Conservation (phyloP, 2,797 vertebrate species). For the Xenopus petersii region DNA sequence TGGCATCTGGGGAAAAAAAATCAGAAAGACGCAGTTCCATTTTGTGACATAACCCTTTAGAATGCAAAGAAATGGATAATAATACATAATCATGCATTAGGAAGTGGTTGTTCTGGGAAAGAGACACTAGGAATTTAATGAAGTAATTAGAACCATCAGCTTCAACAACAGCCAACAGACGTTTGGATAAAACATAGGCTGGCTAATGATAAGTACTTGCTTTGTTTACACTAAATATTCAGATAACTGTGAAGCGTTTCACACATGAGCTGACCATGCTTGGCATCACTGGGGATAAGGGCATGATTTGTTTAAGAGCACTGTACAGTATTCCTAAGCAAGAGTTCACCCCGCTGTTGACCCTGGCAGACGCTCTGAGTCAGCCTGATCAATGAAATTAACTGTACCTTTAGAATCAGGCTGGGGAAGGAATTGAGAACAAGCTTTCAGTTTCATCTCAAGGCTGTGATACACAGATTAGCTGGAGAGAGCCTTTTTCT, state of each 20-base stretch:
- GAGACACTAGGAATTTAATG: slow-evolving; percentile 33
- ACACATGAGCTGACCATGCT: slow-evolving; percentile 55
- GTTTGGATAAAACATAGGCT: slow-evolving; percentile 49
- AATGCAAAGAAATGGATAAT: neutral
- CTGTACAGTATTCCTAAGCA: slow-evolving; percentile 67
- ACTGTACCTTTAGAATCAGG: slow-evolving; percentile 74
- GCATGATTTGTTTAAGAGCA: slow-evolving; percentile 61
- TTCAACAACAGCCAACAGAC: slow-evolving; percentile 69
- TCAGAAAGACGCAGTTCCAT: too few species aligned
- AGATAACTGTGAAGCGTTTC: slow-evolving; percentile 60
- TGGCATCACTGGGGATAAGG: slow-evolving; percentile 18
- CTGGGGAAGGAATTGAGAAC: slow-evolving; percentile 68
- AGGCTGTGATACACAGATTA: slow-evolving; percentile 79
- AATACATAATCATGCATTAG: neutral
- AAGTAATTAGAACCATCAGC: slow-evolving; percentile 60
- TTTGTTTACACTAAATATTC: slow-evolving; percentile 63
- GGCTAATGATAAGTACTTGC: slow-evolving; percentile 58
- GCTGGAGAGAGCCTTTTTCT: slow-evolving; percentile 78
- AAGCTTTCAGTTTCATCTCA: slow-evolving; percentile 67
- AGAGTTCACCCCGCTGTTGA: slow-evolving; percentile 77
- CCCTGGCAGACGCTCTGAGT: slow-evolving; percentile 71
- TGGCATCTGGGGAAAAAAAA: too few species aligned
- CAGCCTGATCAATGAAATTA: slow-evolving; percentile 83
- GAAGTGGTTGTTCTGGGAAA: neutral
- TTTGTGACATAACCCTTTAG: too few species aligned